Conservation (phyloP, 2,797 vertebrate genomes). For the Myotis pilosus region DNA sequence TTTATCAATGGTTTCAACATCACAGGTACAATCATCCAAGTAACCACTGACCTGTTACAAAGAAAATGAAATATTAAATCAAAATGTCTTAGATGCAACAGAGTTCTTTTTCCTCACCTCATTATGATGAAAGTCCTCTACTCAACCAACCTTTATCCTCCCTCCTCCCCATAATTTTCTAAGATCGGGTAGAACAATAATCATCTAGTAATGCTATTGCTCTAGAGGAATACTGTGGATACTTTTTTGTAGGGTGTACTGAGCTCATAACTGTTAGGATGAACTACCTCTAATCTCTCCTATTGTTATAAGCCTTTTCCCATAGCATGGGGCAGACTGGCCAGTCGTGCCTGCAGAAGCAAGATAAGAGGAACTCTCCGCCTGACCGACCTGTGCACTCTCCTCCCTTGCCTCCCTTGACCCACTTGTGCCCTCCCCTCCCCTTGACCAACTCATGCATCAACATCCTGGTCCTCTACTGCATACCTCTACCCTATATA, state of each 20-base stretch:
- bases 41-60: constrained; percentile 89
- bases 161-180: background rate
- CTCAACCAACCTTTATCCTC: background rate
- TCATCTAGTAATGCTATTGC: background rate
- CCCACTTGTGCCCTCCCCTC: no score
- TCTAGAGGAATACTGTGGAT: background rate
- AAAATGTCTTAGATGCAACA: background rate
- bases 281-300: no score
- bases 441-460: no score
- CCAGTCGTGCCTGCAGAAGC: no score
- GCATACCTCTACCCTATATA: no score
- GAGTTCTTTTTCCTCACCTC: background rate
- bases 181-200: background rate
- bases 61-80: constrained; percentile 20
- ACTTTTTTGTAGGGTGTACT: background rate
- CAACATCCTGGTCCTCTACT: no score
- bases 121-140: background rate
- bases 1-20: constrained; percentile 93
- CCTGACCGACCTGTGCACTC: no score
- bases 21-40: constrained; percentile 94
- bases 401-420: no score
- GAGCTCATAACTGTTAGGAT: background rate
- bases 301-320: no score
- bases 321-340: no score
- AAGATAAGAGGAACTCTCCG: no score